Evolutionary conservation across 2,113 vertebrate species (phyloP).

Genomic region (Chlamydotis undulata): DNA sequence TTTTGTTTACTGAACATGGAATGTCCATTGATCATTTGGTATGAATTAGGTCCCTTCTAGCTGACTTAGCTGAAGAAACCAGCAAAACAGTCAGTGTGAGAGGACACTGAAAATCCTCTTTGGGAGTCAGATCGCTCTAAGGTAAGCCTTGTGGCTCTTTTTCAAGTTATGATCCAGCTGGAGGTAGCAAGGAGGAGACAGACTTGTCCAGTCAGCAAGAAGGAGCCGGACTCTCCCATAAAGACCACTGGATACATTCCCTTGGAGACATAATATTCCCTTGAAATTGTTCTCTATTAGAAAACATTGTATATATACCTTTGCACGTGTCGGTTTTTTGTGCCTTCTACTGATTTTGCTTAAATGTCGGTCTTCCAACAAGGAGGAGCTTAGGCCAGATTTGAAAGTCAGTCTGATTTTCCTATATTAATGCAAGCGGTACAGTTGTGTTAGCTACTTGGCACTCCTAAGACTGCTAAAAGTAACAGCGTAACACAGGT

Average conservation of each 20-base stretch:
- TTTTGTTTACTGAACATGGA: background rate
- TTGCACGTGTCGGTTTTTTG: fast-evolving
- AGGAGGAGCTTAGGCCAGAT: background rate
- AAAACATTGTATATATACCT: background rate
- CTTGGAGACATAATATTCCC: background rate
- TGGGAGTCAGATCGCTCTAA: no score
- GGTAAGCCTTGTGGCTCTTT: background rate
- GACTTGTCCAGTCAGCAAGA: background rate
- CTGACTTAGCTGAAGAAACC: background rate
- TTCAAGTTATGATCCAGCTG: background rate
- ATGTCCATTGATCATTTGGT: background rate
- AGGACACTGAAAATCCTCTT: background rate
- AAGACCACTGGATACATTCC: background rate
- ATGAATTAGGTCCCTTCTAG: background rate
- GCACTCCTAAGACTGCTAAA: background rate
- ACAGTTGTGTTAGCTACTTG: background rate
- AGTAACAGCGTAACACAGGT: background rate
- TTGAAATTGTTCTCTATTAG: background rate
- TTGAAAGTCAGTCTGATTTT: background rate
- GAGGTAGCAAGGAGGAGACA: background rate
- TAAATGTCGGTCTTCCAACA: background rate
- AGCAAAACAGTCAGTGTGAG: background rate
- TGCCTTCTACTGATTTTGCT: background rate
- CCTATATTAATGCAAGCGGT: background rate
- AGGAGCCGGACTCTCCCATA: background rate